A percentile compares a stretch with the other conserved stretches of the same genome.
Conservation (phyloP, 1,140 invertebrate species). For the Campoletis sonorensis region DNA sequence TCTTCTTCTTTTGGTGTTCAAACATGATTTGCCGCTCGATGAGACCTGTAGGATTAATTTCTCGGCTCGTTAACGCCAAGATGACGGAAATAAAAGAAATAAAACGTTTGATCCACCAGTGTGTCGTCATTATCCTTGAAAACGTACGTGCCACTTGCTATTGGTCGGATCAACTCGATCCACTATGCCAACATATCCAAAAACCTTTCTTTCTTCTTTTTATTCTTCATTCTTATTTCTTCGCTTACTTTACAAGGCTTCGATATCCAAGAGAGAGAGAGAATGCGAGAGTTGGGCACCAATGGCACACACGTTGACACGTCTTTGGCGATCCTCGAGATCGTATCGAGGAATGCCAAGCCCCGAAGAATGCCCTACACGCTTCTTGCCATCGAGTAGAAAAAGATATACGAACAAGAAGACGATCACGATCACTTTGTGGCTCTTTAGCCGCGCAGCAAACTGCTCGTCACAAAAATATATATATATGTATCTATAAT, state of each 20-base stretch:
- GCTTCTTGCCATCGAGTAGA: slow-evolving; percentile 35
- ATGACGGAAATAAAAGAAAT: neutral
- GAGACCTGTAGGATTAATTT: slow-evolving; percentile 28
- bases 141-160: neutral
- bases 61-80: slow-evolving; percentile 28
- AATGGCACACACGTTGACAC: slow-evolving; percentile 23
- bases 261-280: slow-evolving; percentile 1
- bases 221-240: neutral
- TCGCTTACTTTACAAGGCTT: neutral
- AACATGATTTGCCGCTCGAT: slow-evolving; percentile 9
- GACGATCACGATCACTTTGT: slow-evolving; percentile 16
- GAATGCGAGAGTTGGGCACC: neutral
- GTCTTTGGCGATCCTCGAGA: slow-evolving; percentile 18
- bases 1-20: neutral
- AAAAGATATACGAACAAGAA: slow-evolving; percentile 3
- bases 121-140: neutral
- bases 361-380: slow-evolving; percentile 46
- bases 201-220: neutral
- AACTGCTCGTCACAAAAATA: neutral
- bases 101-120: slow-evolving; percentile 46
- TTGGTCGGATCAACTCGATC: too few species aligned
- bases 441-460: slow-evolving; percentile 19
- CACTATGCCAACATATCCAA: neutral
- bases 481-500: slow-evolving; percentile 11
- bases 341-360: slow-evolving; percentile 49